Conservation (phyloP, 2,888 invertebrate genomes). For the Quadroppia sp. region DNA sequence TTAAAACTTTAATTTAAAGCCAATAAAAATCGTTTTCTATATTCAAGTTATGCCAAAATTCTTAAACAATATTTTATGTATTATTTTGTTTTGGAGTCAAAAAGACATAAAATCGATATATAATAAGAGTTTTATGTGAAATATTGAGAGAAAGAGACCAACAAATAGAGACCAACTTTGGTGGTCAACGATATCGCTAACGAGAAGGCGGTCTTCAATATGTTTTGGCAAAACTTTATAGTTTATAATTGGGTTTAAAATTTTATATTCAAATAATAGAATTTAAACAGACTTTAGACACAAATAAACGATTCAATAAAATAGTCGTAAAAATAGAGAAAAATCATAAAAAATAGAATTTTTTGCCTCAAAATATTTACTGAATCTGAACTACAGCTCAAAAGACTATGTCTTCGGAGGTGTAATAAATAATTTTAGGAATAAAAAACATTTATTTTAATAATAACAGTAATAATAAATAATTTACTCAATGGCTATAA, state of each 20-base stretch:
- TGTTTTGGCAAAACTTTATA: not conserved
- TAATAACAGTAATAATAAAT: not conserved
- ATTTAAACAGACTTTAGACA: not conserved
- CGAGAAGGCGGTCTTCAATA: constrained; percentile 21
- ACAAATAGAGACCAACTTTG: constrained; percentile 2
- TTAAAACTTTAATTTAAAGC: too few relatives aligned
- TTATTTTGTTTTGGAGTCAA: not conserved
- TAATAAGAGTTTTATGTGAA: not conserved
- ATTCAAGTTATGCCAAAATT: too few relatives aligned
- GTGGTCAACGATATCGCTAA: constrained; percentile 9
- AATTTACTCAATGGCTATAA: not conserved
- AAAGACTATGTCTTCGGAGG: not conserved
- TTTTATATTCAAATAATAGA: not conserved
- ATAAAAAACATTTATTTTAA: not conserved
- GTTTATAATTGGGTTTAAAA: constrained; percentile 5
- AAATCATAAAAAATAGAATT: not conserved
- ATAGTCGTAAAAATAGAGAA: not conserved
- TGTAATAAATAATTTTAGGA: not conserved
- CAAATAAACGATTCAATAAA: constrained; percentile 17
- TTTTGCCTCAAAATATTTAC: not conserved
- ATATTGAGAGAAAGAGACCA: not conserved
- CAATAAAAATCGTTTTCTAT: too few relatives aligned
- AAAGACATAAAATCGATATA: not conserved
- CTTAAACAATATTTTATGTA: too few relatives aligned
- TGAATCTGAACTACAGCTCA: not conserved